Percentiles rank a stretch among this genome's conserved stretches.
Conservation (phyloP, 2,113 vertebrate genomes). For the Reinhardtius hippoglossoides region DNA sequence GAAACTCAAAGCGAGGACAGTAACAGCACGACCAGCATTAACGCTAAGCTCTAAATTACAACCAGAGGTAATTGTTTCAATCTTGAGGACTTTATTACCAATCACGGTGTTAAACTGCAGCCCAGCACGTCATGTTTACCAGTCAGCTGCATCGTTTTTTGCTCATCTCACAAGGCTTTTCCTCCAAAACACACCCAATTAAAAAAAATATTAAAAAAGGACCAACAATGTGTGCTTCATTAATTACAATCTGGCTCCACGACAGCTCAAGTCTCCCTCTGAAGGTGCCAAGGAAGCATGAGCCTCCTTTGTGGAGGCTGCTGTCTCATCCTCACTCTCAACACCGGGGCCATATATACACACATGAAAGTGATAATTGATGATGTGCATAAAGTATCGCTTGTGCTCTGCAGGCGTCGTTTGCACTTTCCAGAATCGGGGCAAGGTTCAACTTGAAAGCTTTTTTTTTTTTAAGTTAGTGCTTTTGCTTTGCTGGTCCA, state of each 20-base stretch:
- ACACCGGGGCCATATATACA: neutral
- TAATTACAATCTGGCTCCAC: constrained; percentile 36
- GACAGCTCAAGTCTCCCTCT: neutral
- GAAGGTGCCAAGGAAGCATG: constrained; percentile 21
- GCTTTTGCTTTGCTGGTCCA: neutral
- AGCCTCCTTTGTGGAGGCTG: neutral
- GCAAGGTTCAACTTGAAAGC: neutral
- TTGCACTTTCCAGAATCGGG: constrained; percentile 5
- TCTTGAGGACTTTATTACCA: constrained; percentile 43
- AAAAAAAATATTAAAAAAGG: neutral
- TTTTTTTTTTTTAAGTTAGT: too few relatives aligned
- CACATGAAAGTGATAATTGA: constrained; percentile 22
- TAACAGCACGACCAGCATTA: constrained; percentile 14
- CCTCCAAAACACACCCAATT: neutral
- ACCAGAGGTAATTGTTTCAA: constrained; percentile 37
- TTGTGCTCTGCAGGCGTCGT: constrained; percentile 12
- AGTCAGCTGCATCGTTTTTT: neutral
- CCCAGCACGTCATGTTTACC: constrained; percentile 14
- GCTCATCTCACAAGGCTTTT: neutral
- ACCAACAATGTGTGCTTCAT: constrained; percentile 11
- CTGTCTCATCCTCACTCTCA: constrained; percentile 11
- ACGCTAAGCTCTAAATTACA: constrained; percentile 36
- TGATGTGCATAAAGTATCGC: neutral
- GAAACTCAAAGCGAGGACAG: constrained; percentile 18
- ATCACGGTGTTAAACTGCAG: constrained; percentile 24